Base-by-base conservation (phyloP, 2,888 invertebrate genomes). In the Gastracanthus pulcherrimus region DNA sequence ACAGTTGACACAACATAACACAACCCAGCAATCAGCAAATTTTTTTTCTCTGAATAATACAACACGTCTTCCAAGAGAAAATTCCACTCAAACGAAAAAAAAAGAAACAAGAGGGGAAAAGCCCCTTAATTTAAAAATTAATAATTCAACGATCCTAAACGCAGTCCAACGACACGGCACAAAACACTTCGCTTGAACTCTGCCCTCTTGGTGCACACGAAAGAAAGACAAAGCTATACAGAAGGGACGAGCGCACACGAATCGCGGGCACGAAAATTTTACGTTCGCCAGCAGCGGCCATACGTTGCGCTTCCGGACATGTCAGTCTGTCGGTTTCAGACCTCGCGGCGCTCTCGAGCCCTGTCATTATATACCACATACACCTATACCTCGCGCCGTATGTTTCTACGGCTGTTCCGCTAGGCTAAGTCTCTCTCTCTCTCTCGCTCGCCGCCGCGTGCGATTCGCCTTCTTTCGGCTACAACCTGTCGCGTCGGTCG, bases 391-490 rank as follows among this genome's bases (percentile, higher is more conserved):
- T 87, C 88, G 88, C 88, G 88, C 90, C 90, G 90, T 91, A 89
- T 91, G 90, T 90, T 90, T 90, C 89, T 88, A 88, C 88, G 88
- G 89, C 45, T 45, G 45, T 90, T 89, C 88, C 84, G 85, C 84
- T 85, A 85, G 85, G 82, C 82, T 78, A 84, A 81, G 76, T 86
- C 84, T 80, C 60, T 74, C 38, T 70, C 58, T 70, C 41, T 69
- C 23, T 11, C 66, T 38, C 38, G 38, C 38, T 31, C n/a, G n/a
- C 51, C 26, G 16, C 34, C 41, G 38, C 74, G 71, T 26, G 36
- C 55, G 62, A 29, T 48, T 38, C 23, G 31, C 34, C 16, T 31
- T 31, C 51, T 55, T 55, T 55, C 55, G 55, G 55, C 55, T 55
- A 55, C 82, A 82, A 80, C 82, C 82, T 82, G 82, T 82, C 82